These are phyloP conservation scores for Uropsilus gracilis DNA, from an alignment of 2,113 vertebrate genomes.

Conservation along the genomic window DNA sequence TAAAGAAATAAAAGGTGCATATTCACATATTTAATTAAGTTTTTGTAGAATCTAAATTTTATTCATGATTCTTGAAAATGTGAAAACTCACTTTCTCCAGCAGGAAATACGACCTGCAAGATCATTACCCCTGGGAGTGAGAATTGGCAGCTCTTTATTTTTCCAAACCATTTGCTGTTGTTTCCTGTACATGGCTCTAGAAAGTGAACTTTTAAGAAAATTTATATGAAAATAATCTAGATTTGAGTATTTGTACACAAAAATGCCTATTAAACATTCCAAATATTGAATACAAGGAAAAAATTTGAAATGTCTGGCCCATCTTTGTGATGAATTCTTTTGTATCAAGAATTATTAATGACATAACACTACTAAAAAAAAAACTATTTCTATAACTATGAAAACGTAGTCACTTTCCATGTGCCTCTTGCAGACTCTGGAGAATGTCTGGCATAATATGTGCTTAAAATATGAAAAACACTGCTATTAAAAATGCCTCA, in stretches of 20 bases:
- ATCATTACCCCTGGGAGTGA: background rate
- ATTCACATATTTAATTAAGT: background rate
- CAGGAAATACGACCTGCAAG: background rate
- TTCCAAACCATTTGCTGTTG: background rate
- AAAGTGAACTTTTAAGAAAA: background rate
- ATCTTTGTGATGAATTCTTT: background rate
- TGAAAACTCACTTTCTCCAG: background rate
- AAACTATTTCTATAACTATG: background rate
- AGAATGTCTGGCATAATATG: background rate
- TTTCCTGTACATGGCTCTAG: background rate
- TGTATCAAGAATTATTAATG: background rate
- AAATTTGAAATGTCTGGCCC: background rate
- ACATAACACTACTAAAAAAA: background rate
- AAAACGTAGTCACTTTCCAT: background rate
- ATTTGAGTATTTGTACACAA: background rate
- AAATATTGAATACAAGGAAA: background rate
- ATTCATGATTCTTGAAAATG: background rate
- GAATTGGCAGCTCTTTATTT: background rate
- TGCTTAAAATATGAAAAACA: background rate
- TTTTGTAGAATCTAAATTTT: conserved; percentile 3
- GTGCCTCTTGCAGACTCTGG: background rate
- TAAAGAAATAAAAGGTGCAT: background rate
- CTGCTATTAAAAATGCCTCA: background rate
- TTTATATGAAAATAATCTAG: background rate
- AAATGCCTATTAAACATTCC: background rate